phyloP scores from a whole-genome alignment of 2,797 vertebrate genomes.

The Clarias fuscus region DNA sequence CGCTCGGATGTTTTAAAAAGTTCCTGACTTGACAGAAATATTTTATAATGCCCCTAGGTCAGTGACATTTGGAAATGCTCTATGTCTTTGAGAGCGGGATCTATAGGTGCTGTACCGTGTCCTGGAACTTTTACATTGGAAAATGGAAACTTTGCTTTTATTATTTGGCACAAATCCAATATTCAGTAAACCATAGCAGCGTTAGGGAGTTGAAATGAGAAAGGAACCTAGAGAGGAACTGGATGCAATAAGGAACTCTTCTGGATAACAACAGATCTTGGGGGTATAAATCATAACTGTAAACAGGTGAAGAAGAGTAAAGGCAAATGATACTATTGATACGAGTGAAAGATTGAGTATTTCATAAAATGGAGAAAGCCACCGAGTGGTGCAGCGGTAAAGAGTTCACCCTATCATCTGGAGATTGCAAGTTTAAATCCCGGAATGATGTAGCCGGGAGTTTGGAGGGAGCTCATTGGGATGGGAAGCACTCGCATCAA shows the following conservation, averaged over 20 bases:
- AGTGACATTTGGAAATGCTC: constrained; percentile 2
- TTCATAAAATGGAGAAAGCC: too few species aligned
- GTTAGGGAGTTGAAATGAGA: background rate
- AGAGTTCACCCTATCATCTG: too few species aligned
- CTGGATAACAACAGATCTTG: background rate
- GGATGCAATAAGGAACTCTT: background rate
- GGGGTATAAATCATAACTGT: background rate
- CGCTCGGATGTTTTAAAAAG: background rate
- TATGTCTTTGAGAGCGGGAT: background rate
- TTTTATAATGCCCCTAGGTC: background rate
- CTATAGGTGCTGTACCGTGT: background rate
- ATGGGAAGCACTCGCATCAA: too few species aligned
- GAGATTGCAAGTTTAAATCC: too few species aligned
- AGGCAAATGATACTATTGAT: background rate
- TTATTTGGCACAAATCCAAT: background rate
- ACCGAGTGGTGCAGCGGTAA: too few species aligned
- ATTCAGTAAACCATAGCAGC: background rate
- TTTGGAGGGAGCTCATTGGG: too few species aligned
- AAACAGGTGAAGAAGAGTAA: background rate
- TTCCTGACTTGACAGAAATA: background rate
- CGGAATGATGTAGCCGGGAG: too few species aligned
- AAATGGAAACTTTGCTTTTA: background rate
- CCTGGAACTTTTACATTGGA: background rate
- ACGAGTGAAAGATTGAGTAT: too few species aligned
- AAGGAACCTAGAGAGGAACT: too few species aligned